Evolutionary conservation across 2,888 invertebrate species (phyloP).

Genomic region (Schizotus pectinicornis): DNA sequence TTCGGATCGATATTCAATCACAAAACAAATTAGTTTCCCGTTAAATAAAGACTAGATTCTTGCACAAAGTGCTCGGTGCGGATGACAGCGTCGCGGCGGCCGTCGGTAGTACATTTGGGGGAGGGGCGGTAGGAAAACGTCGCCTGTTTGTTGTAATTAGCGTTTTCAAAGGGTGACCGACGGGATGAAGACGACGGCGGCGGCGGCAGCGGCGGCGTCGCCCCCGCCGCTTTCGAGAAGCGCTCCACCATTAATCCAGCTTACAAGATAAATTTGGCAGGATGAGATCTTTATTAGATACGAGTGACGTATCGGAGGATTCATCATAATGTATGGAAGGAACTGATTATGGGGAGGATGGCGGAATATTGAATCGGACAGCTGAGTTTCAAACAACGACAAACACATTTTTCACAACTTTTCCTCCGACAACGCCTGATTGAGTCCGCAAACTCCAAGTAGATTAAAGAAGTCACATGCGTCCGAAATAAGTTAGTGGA

Average conservation of each 20-base stretch:
- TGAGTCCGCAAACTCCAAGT: too few species aligned
- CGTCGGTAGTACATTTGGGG: too few species aligned
- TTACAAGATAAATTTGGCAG: slow-evolving; percentile 22
- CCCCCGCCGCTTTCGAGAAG: neutral
- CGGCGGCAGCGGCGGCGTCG: neutral
- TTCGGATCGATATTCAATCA: slow-evolving; percentile 49
- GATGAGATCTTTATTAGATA: slow-evolving; percentile 22
- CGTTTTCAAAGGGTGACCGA: slow-evolving; percentile 6
- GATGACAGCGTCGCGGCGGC: slow-evolving; percentile 29
- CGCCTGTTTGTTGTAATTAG: slow-evolving; percentile 15
- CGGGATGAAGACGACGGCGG: neutral
- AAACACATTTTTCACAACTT: too few species aligned
- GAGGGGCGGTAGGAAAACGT: too few species aligned
- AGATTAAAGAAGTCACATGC: too few species aligned
- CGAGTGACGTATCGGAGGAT: slow-evolving; percentile 15
- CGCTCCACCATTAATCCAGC: slow-evolving; percentile 17
- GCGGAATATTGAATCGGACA: slow-evolving; percentile 6
- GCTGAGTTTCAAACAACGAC: neutral
- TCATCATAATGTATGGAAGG: slow-evolving; percentile 1
- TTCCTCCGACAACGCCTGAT: too few species aligned
- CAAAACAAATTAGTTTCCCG: slow-evolving; percentile 50
- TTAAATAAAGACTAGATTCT: slow-evolving; percentile 44
- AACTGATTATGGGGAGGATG: neutral
- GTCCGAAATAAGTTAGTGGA: too few species aligned
- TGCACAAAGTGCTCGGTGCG: slow-evolving; percentile 36